These are phyloP conservation scores for Salpingus planirostris DNA, from an alignment of 2,888 invertebrate species.

Conservation along the genomic window DNA sequence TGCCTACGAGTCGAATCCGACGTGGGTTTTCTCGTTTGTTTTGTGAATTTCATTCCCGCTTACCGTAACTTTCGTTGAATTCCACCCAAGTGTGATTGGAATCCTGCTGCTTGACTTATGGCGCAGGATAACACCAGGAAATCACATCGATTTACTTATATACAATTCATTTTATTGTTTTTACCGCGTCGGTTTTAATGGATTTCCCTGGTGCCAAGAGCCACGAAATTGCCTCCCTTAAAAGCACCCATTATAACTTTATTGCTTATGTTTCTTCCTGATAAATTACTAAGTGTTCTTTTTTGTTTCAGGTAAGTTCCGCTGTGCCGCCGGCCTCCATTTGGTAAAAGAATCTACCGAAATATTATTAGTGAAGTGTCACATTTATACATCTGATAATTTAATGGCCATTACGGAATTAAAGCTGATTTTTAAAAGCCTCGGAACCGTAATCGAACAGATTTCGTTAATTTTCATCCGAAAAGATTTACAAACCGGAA, in stretches of 20 bases:
- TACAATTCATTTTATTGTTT: no score
- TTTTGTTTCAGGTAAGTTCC: slow-evolving; percentile 12
- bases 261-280: slow-evolving; percentile 3
- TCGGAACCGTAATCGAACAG: not conserved
- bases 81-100: slow-evolving; percentile 11
- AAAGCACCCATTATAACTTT: no score
- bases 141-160: slow-evolving; percentile 14
- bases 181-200: no score
- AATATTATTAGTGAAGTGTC: slow-evolving; percentile 8
- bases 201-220: no score
- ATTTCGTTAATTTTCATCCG: not conserved
- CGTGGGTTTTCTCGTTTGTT: no score
- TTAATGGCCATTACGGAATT: slow-evolving; percentile 7
- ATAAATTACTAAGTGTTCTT: slow-evolving; percentile 1
- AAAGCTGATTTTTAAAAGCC: slow-evolving; percentile 5
- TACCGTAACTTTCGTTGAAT: slow-evolving; percentile 2
- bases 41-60: no score
- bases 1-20: no score
- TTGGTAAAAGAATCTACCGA: no score
- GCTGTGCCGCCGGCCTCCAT: no score
- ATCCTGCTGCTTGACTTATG: slow-evolving; percentile 19
- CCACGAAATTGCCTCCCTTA: no score
- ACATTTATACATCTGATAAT: slow-evolving; percentile 6
- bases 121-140: slow-evolving; percentile 16
- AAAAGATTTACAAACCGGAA: slow-evolving; percentile 10